phyloP scores from a whole-genome alignment of 1,140 invertebrate genomes.

The Theocolax elegans region DNA sequence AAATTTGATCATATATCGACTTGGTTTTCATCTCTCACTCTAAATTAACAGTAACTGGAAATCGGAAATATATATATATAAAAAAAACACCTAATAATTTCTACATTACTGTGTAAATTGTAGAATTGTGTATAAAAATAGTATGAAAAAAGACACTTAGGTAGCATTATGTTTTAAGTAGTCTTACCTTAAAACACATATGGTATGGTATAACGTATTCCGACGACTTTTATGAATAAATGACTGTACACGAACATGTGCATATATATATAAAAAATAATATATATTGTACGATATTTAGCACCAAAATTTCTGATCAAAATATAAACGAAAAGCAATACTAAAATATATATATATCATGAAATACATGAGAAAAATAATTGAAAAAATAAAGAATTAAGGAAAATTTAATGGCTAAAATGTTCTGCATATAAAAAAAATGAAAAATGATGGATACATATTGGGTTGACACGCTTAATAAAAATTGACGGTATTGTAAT shows the following conservation, averaged over 20 bases:
- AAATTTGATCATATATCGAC: too few relatives aligned
- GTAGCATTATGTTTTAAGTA: neutral
- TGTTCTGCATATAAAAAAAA: neutral
- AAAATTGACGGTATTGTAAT: conserved; percentile 1
- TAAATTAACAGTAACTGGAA: neutral
- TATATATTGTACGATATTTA: neutral
- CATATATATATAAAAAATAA: conserved; percentile 3
- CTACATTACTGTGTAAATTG: conserved; percentile 1
- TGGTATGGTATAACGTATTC: neutral
- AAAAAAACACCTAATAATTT: neutral
- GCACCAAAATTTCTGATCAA: neutral
- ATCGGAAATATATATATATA: neutral
- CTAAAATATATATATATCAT: neutral
- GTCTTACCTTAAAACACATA: conserved; percentile 1
- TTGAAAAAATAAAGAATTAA: neutral
- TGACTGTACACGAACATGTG: neutral
- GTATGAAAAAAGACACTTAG: conserved; percentile 2
- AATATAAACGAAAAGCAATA: neutral
- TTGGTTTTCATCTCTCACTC: too few relatives aligned
- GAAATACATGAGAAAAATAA: neutral
- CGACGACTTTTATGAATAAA: neutral
- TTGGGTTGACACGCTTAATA: neutral
- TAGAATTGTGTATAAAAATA: neutral
- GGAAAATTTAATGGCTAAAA: neutral
- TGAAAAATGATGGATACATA: neutral